Evolutionary conservation across 2,888 invertebrate species (phyloP), one percentile per base, ranked within the genome.

Genomic region (Cyclophora punctaria): DNA sequence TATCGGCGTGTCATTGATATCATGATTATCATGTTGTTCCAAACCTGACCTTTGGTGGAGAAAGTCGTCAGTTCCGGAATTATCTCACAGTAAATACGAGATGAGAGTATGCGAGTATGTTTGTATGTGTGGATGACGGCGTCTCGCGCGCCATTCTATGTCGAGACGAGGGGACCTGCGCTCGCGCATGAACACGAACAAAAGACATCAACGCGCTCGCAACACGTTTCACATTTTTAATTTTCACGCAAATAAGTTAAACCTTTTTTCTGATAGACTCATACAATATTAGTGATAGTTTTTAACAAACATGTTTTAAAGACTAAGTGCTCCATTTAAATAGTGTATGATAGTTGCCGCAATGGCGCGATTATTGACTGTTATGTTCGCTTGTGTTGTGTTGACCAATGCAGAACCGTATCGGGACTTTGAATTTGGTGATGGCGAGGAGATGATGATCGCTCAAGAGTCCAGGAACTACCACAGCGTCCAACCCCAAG

Each of bases 31-130:
- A 75, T 55, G 74, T 73, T 63, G 72, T 73, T 71, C 69, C 70
- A 71, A 56, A 62, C 58, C 62, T 76, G 79, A 80, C 84, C 80
- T 59, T 67, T 66, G 56, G 55, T 50, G 72, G 87, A 76, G 86
- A 86, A 86, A 87, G 86, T 79, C 62, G 69, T 55, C 60, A 85
- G 83, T 80, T 87, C 87, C 86, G 86, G 87, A 64, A 82, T 67
- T 75, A 83, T 77, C 78, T 78, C 80, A 82, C 81, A 81, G 79
- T 73, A 73, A 71, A 76, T 73, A 73, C 69, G 58, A 73, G 75
- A 78, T 75, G 77, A 72, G 77, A 76, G 78, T 37, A 37, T 37
- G 37, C 37, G 4, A 65, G 68, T 63, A 64, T 67, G 62, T 71
- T 67, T 69, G 70, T 68, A 68, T 69, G 70, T 72, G 75, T 75